A percentile compares a stretch with the other conserved stretches of the same genome.
Conservation (phyloP, 30 jellyfish, hydroid and myxozoan species). For the Turritopsis rubra region DNA sequence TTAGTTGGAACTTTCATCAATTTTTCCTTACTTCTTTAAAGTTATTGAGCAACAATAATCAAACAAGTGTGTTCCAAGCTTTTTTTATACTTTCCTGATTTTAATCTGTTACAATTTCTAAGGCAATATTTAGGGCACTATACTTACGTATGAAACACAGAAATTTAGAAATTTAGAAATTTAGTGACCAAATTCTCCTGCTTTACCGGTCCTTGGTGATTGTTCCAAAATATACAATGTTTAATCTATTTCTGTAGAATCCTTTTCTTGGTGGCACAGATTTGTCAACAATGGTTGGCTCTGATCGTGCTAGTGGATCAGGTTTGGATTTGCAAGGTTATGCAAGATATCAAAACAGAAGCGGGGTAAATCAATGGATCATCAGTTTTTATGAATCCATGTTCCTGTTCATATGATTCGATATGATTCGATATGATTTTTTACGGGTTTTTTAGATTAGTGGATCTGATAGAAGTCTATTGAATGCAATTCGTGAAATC, state of each 20-base stretch:
- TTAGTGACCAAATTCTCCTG: too few relatives aligned
- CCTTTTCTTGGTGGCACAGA: conserved; percentile 84
- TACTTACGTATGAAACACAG: too few relatives aligned
- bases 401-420: too few relatives aligned
- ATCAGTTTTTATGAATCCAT: neutral
- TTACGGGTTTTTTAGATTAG: conserved; percentile 81
- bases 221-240: neutral
- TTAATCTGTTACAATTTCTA: too few relatives aligned
- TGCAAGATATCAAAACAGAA: conserved; percentile 85
- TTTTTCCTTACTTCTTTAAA: neutral
- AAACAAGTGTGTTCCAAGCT: too few relatives aligned
- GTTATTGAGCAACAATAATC: neutral
- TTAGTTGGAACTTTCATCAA: neutral
- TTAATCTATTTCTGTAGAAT: conserved; percentile 34
- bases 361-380: conserved; percentile 62
- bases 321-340: conserved; percentile 72
- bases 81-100: too few relatives aligned
- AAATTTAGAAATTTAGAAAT: too few relatives aligned
- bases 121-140: too few relatives aligned
- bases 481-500: conserved; percentile 90
- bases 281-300: conserved; percentile 91
- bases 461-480: conserved; percentile 87
- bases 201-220: too few relatives aligned
- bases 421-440: too few relatives aligned
- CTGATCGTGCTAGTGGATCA: conserved; percentile 88